Evolutionary conservation across 1,140 invertebrate genomes (phyloP).

Genomic region (Lordiphosa stackelbergi): DNA sequence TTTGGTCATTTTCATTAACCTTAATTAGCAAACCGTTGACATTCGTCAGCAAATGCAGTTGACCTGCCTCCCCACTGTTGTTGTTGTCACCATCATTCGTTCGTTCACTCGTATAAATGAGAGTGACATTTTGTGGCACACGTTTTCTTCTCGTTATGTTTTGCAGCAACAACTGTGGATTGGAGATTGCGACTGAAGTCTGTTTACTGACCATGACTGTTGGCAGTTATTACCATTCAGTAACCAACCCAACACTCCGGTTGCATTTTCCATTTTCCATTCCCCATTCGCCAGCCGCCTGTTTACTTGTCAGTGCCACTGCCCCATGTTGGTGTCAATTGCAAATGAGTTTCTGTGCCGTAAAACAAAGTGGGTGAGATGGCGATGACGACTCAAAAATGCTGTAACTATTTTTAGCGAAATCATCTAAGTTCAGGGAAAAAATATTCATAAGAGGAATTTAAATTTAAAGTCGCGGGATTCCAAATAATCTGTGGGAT

Average conservation of each 20-base stretch:
- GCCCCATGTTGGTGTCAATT: constrained; percentile 49
- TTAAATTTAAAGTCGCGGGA: too few species aligned
- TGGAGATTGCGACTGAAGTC: constrained; percentile 17
- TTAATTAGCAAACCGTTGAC: constrained; percentile 64
- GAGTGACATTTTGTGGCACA: constrained; percentile 66
- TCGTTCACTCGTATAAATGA: constrained; percentile 40
- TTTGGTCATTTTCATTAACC: constrained; percentile 68
- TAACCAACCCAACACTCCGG: constrained; percentile 4
- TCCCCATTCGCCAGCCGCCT: constrained; percentile 2
- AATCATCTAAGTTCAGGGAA: too few species aligned
- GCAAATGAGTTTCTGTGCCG: constrained; percentile 61
- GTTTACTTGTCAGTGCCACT: constrained; percentile 34
- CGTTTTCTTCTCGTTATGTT: constrained; percentile 35
- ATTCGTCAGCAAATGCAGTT: constrained; percentile 44
- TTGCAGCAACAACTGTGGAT: constrained; percentile 4
- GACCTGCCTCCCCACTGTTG: not conserved
- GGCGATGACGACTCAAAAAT: constrained; percentile 8
- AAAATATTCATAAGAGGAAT: too few species aligned
- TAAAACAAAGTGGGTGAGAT: constrained; percentile 26
- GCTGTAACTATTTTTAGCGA: not conserved
- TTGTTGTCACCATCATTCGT: constrained; percentile 12
- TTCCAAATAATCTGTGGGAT: too few species aligned
- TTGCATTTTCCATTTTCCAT: constrained; percentile 1
- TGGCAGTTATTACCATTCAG: constrained; percentile 16
- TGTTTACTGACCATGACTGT: constrained; percentile 23